Base-by-base conservation (phyloP, 2,797 vertebrate genomes). In the Carapus acus region DNA sequence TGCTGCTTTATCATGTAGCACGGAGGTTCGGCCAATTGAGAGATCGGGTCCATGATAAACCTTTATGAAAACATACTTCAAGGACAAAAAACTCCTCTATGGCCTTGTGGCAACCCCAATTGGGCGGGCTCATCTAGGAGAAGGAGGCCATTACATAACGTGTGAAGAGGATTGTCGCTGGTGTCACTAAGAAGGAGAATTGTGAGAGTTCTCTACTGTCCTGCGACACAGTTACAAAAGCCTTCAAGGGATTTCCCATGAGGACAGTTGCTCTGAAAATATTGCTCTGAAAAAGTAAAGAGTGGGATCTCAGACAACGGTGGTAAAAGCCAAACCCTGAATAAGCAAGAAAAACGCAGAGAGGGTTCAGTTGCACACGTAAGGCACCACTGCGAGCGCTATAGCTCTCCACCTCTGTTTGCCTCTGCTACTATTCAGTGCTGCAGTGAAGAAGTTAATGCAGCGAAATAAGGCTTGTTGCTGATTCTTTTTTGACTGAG, bases 1-100 rank as follows among this genome's bases (percentile, higher is more conserved):
- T 55, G 47, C 65, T 37, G 43, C 2, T 18, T 62, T 57, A 69
- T 77, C 73, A 59, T 59, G 34, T 3, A 42, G n/a, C 18, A 54
- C 58, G 42, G 55, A 56, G 14, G 47, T 4, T 23, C 43, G 3
- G 21, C 36, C 47, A 57, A 51, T 45, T 48, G 13, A 36, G 8
- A 18, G 51, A 57, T 54, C 60, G n/a, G 21, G 52, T 33, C 19
- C 29, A 39, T 8, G 14, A 15, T 4, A 27, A 19, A 48, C 9
- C 20, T 6, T 43, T 57, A 64, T 23, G 63, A 42, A 62, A 73
- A 62, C 44, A 57, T 20, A 19, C 34, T 18, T 8, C 9, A 6
- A 34, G 7, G 11, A 27, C 63, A 14, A 64, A 52, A 62, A 52
- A 41, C 23, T 13, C 31, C 20, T 52, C 13, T 27, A 9, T 33